Base-by-base conservation (phyloP, 2,113 vertebrate species). In the Electrona antarctica region DNA sequence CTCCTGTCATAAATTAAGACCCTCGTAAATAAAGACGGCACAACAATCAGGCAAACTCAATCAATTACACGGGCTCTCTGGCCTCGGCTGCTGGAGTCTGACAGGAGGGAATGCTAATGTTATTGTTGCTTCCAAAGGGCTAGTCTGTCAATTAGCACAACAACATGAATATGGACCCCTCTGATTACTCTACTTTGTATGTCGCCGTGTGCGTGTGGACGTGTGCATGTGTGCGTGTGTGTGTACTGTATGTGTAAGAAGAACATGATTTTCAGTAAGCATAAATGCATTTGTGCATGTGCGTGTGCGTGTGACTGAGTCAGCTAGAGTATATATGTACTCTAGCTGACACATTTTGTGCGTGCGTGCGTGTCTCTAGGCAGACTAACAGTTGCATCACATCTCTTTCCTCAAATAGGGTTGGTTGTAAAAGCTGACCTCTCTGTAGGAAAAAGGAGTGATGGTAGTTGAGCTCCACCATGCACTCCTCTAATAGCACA, bases 1-100 rank as follows among this genome's bases (percentile, higher is more conserved):
- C 91, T 87, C 90, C 83, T 91, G 94, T 97, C 95, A 96, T 97
- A 97, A 98, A 98, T 98, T 98, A 97, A 93, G 88, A 87, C 80
- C 90, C 95, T 97, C 95, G 96, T 98, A 98, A 98, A 98, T 98
- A 98, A 90, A 96, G 95, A 97, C 94, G 92, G 95, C 87, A 86
- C 80, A 95, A 96, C 94, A 96, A 96, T 97, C 95, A 96, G 93
- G 94, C 89, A 94, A 97, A 98, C 95, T 95, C 95, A 93, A 97
- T 96, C 94, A 95, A 95, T 95, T 95, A 93, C 93, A 93, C 91
- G 72, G 83, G 86, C 90, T 93, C 90, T 92, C 93, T 92, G 91
- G 90, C 91, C 92, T 93, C 88, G 13, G 88, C 90, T 94, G 91
- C 90, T 89, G 33, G 92, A 57, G 90, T 91, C 82, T 91, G 91